Conservation (phyloP, 2,113 vertebrate genomes). For the Lathamus discolor region DNA sequence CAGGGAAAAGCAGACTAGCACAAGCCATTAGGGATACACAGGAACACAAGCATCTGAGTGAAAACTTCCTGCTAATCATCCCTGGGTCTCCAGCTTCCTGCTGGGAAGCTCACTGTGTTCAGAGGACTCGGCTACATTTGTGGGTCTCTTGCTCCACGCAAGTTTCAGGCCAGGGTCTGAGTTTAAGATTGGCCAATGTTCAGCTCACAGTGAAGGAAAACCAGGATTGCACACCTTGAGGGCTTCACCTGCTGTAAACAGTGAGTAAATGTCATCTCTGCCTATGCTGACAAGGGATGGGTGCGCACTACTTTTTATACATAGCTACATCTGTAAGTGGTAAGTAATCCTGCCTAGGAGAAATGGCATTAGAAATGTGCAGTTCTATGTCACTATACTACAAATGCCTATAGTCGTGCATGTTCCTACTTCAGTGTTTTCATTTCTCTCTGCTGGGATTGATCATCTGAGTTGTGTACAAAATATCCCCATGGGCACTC, state of each 20-base stretch:
- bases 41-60: not conserved
- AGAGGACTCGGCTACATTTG: not conserved
- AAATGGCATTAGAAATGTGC: not conserved
- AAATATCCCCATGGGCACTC: not conserved
- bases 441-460: not conserved
- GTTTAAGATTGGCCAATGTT: not conserved
- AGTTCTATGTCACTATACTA: not conserved
- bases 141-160: not conserved
- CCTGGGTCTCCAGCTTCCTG: not conserved
- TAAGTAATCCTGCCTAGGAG: not conserved
- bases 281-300: not conserved
- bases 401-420: not conserved
- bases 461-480: not conserved
- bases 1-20: not conserved
- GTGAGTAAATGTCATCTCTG: not conserved
- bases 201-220: not conserved
- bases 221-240: not conserved
- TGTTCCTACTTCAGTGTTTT: not conserved
- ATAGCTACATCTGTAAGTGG: not conserved
- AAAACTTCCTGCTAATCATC: not conserved
- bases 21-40: not conserved
- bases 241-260: not conserved
- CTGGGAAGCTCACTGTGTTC: not conserved
- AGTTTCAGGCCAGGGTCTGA: not conserved
- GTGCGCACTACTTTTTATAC: accelerated